phyloP scores from a whole-genome alignment of 2,113 vertebrate species.

The Elephas maximus region DNA sequence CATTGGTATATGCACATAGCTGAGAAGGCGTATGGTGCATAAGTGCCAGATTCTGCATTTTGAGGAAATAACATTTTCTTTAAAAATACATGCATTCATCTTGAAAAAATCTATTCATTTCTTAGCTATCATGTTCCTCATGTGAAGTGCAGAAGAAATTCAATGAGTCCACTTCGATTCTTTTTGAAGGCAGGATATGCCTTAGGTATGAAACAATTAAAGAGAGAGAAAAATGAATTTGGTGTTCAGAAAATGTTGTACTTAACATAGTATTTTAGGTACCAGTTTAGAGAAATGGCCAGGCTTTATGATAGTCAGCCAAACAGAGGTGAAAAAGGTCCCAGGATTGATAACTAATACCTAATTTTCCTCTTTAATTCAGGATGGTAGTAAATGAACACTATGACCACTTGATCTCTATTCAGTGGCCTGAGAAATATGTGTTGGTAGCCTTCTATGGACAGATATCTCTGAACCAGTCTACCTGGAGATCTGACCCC shows the following conservation, averaged over 20 bases:
- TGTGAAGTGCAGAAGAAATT: constrained; percentile 3
- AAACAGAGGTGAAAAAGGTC: neutral
- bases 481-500: neutral
- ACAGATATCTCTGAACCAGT: neutral
- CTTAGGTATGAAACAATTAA: constrained; percentile 39
- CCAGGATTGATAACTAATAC: neutral
- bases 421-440: neutral
- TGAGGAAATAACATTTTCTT: constrained; percentile 62
- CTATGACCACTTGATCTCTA: neutral
- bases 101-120: constrained; percentile 45
- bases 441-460: neutral
- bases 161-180: neutral
- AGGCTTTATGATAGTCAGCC: neutral
- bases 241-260: neutral
- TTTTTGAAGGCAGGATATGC: neutral
- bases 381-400: neutral
- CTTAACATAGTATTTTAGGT: constrained; percentile 43
- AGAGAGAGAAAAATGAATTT: neutral
- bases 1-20: neutral
- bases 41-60: constrained; percentile 28
- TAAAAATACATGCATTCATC: constrained; percentile 34
- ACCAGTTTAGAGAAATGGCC: constrained; percentile 1
- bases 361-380: neutral
- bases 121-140: constrained; percentile 8
- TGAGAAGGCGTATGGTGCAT: neutral